These are phyloP conservation scores for Clytia hemisphaerica DNA, from an alignment of 30 jellyfish, hydroid and myxozoan species.

Conservation along the genomic window DNA sequence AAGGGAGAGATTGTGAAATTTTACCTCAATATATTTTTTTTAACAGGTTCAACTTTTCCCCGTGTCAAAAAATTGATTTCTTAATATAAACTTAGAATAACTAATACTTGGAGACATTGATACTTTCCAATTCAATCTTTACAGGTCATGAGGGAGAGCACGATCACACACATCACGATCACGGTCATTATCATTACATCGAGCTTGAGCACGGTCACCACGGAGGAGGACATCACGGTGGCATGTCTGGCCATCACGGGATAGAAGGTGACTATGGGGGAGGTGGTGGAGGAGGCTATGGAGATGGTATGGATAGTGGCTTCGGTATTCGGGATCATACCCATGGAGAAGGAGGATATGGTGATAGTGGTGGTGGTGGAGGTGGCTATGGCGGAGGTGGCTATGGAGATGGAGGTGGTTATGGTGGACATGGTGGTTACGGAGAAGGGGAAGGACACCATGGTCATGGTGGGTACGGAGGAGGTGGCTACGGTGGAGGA, in stretches of 20 bases:
- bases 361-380: conserved; percentile 41
- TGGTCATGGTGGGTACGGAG: conserved; percentile 15
- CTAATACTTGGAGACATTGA: too few species aligned
- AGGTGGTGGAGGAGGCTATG: conserved; percentile 46
- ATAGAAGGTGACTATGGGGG: conserved; percentile 15
- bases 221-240: conserved; percentile 25
- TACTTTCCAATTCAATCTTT: too few species aligned
- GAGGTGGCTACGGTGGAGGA: conserved; percentile 42
- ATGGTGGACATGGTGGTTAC: conserved; percentile 29
- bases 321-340: too few species aligned
- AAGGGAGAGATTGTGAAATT: too few species aligned
- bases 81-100: too few species aligned
- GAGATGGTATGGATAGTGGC: conserved; percentile 49
- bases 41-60: too few species aligned
- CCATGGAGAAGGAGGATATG: conserved; percentile 27
- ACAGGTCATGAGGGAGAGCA: conserved; percentile 26
- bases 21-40: too few species aligned
- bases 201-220: conserved; percentile 34
- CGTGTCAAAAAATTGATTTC: too few species aligned
- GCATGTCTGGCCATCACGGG: conserved; percentile 31
- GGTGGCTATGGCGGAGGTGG: conserved; percentile 16
- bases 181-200: conserved; percentile 33
- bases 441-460: too few species aligned
- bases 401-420: conserved; percentile 24
- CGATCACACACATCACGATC: conserved; percentile 60